These are phyloP conservation scores for Sinodicranocentrus sp. DNA, from an alignment of 2,888 invertebrate species.

Conservation along the genomic window DNA sequence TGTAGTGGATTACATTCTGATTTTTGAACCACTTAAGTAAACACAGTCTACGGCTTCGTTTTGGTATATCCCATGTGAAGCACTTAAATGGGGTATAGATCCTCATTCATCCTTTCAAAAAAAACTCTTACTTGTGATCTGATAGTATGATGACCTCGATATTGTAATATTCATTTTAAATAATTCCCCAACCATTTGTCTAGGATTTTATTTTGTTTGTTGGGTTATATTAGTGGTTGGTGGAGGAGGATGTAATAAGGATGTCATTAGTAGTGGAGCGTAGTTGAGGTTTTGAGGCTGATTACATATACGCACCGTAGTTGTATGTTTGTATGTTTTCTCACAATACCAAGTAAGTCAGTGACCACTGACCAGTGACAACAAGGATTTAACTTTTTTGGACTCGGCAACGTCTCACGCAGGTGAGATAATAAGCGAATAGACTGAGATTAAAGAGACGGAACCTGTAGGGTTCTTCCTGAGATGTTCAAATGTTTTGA, in stretches of 20 bases:
- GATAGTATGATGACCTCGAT: constrained; percentile 55
- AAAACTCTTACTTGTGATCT: neutral
- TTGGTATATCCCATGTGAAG: neutral
- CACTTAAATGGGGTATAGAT: neutral
- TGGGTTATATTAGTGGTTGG: constrained; percentile 2
- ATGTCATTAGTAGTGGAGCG: neutral
- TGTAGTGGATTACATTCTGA: neutral
- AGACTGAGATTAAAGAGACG: constrained; percentile 21
- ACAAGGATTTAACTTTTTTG: constrained; percentile 1
- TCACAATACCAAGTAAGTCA: neutral
- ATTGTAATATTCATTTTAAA: constrained; percentile 22
- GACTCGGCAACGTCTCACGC: constrained; percentile 3
- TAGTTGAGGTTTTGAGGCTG: neutral
- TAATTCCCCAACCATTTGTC: neutral
- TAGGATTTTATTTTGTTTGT: neutral
- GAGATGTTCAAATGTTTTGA: constrained; percentile 29
- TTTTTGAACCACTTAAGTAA: constrained; percentile 40
- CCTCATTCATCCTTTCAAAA: neutral
- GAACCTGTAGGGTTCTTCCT: constrained; percentile 31
- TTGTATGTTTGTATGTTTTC: neutral
- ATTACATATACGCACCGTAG: neutral
- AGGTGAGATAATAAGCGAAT: constrained; percentile 30
- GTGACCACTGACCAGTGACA: constrained; percentile 36
- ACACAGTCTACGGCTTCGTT: constrained; percentile 38
- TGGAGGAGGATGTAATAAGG: constrained; percentile 47